phyloP scores from a whole-genome alignment of 2,888 invertebrate genomes.

The Scaptomyza flava region DNA sequence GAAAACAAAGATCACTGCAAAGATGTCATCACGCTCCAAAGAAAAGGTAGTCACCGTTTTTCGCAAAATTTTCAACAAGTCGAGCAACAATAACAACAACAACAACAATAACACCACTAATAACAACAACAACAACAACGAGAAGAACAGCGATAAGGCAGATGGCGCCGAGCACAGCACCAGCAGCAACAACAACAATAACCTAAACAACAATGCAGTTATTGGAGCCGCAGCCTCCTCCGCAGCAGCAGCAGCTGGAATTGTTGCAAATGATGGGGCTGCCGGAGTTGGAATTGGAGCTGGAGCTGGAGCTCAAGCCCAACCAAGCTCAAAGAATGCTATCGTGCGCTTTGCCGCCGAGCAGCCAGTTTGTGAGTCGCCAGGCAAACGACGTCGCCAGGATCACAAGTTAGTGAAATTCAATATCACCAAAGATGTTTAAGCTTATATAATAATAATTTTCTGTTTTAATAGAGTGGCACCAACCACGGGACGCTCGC shows the following conservation, averaged over 20 bases:
- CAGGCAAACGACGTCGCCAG: constrained; percentile 79
- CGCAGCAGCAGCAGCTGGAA: constrained; percentile 14
- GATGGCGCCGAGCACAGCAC: constrained; percentile 86
- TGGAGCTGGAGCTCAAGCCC: constrained; percentile 16
- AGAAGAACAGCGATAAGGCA: constrained; percentile 87
- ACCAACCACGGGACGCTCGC: constrained; percentile 78
- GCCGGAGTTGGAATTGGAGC: constrained; percentile 83
- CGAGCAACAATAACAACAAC: constrained; percentile 86
- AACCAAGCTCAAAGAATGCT: constrained; percentile 51
- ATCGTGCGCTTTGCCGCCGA: constrained; percentile 64
- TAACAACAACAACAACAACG: constrained; percentile 79
- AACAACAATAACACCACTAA: constrained; percentile 82
- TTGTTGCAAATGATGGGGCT: no score
- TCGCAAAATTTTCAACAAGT: constrained; percentile 90
- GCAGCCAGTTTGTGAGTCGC: constrained; percentile 69
- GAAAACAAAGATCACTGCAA: constrained; percentile 50
- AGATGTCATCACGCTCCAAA: constrained; percentile 91
- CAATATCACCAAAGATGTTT: neutral
- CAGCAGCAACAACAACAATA: constrained; percentile 74
- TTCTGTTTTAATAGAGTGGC: constrained; percentile 77
- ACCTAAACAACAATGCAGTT: constrained; percentile 68
- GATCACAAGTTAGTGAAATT: constrained; percentile 74
- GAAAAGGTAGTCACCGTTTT: constrained; percentile 93
- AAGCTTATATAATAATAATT: neutral
- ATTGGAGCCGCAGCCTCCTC: constrained; percentile 34